These are phyloP conservation scores for Rhodinocichla rosea DNA, from an alignment of 2,113 vertebrate genomes.

Conservation along the genomic window DNA sequence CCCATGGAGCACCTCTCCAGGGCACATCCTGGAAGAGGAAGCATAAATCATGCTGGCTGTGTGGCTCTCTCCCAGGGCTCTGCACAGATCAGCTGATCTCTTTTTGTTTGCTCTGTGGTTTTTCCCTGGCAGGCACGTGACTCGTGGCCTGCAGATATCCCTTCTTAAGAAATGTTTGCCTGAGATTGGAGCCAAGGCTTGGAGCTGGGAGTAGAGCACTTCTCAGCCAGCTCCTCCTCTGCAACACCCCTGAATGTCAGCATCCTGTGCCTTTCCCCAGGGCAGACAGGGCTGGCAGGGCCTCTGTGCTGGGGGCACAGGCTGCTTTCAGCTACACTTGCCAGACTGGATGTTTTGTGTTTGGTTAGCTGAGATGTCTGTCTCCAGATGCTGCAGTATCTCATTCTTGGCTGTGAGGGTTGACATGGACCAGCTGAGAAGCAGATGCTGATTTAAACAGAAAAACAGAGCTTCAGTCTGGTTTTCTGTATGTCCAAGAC, in stretches of 20 bases:
- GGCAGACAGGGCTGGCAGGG: background rate
- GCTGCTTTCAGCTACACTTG: fast-evolving
- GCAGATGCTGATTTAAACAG: background rate
- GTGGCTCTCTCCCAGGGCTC: background rate
- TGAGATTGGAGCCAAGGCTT: background rate
- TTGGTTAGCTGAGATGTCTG: background rate
- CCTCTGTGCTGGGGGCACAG: background rate
- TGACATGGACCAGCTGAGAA: slow-evolving; percentile 13
- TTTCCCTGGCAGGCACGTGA: background rate
- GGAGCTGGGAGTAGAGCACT: background rate
- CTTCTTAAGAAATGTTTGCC: background rate
- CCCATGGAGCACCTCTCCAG: background rate
- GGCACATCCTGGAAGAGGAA: background rate
- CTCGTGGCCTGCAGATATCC: background rate
- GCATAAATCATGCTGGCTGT: fast-evolving
- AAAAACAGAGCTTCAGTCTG: background rate
- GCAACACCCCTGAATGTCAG: background rate
- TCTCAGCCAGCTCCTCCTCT: background rate
- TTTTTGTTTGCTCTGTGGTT: background rate
- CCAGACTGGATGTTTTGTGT: background rate
- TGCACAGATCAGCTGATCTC: background rate
- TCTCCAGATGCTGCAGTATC: background rate
- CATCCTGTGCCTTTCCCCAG: fast-evolving
- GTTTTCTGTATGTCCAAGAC: background rate
- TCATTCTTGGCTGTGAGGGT: background rate